Percentiles rank a stretch among this genome's conserved stretches.
phyloP scores from a whole-genome alignment of 2,797 vertebrate species.

The Danio aesculapii region DNA sequence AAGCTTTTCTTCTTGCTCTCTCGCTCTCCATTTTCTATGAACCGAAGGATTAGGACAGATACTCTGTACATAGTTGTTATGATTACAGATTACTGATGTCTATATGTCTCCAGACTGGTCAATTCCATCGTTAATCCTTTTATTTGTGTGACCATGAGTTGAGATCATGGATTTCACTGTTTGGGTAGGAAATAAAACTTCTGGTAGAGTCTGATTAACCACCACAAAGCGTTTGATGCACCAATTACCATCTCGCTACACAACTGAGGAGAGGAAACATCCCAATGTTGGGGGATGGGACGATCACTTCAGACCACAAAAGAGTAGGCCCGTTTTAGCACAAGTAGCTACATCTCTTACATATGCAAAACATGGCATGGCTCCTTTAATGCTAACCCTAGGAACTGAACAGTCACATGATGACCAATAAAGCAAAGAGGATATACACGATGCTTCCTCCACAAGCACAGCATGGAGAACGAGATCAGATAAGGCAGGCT shows the following conservation, averaged over 20 bases:
- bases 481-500: slow-evolving; percentile 61
- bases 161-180: slow-evolving; percentile 16
- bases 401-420: slow-evolving; percentile 68
- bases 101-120: slow-evolving; percentile 50
- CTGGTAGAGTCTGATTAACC: not conserved
- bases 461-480: slow-evolving; percentile 67
- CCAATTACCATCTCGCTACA: slow-evolving; percentile 24
- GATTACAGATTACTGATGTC: slow-evolving; percentile 53
- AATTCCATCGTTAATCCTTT: slow-evolving; percentile 51
- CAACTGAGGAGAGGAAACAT: slow-evolving; percentile 6
- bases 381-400: slow-evolving; percentile 14
- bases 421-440: slow-evolving; percentile 66
- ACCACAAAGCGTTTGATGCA: slow-evolving; percentile 10
- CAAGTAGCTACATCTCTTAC: slow-evolving; percentile 9
- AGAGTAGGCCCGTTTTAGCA: slow-evolving; percentile 28
- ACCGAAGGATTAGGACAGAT: slow-evolving; percentile 53
- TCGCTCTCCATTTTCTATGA: slow-evolving; percentile 44
- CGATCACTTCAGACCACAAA: slow-evolving; percentile 29
- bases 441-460: slow-evolving; percentile 64
- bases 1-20: slow-evolving; percentile 46
- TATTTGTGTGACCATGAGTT: slow-evolving; percentile 32
- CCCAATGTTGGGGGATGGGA: slow-evolving; percentile 12
- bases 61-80: slow-evolving; percentile 47
- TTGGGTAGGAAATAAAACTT: not conserved
- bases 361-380: slow-evolving; percentile 21